Base-by-base conservation (phyloP, 2,797 vertebrate species). In the Falco cherrug region DNA sequence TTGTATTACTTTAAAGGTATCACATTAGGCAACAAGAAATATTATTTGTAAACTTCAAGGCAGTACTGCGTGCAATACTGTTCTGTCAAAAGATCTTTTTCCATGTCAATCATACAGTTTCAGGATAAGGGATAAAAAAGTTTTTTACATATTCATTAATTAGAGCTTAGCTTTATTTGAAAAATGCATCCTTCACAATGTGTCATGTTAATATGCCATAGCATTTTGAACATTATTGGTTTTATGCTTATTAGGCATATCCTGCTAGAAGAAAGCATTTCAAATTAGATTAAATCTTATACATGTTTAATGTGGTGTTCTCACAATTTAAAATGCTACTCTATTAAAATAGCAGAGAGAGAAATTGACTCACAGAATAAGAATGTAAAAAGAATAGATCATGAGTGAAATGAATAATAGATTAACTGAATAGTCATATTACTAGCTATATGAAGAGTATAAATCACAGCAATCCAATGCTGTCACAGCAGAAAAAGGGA, bases 241-340 rank as follows among this genome's bases (percentile, higher is more conserved):
- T 96, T 96, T 93, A 91, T 93, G 97, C 97, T 96, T 97, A 97
- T 96, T 97, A 97, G 95, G 95, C 54, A 71, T 88, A 89, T 73
- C 89, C 25, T 79, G 43, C 95, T 93, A 93, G 92, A 97, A 97
- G 96, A 96, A 96, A 84, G 83, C 96, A 89, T 97, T 96, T 95
- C 87, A 95, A 95, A 97, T 97, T 97, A 97, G 97, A 98, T 98
- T 98, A 97, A 97, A 97, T 97, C 98, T 98, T 97, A 98, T 98
- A 95, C 98, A 98, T 97, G 98, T 98, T 98, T 98, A 98, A 98
- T 98, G 97, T 5, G 33, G 91, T 96, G 96, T 97, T 98, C 97
- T 96, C 95, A 69, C 95, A 84, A 94, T 97, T 97, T 97, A 97
- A 97, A 97, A 98, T 97, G 96, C 96, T 89, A 96, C 97, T 98